Percentiles rank a stretch among this genome's conserved stretches.
phyloP scores from a whole-genome alignment of 2,113 vertebrate genomes.

The Psilopsiagon aurifrons region DNA sequence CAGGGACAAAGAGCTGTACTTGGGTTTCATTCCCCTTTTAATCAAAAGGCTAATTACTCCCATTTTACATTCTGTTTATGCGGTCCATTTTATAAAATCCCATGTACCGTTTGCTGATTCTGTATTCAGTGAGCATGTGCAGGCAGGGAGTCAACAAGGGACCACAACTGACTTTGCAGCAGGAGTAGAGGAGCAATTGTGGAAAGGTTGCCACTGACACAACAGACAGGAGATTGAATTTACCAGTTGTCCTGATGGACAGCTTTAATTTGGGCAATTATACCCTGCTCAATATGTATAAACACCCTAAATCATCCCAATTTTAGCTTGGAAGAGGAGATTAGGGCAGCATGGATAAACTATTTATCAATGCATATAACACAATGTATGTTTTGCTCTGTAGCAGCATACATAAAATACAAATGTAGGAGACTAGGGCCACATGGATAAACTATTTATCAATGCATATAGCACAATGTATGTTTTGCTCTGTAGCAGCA shows the following conservation, averaged over 20 bases:
- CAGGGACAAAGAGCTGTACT: background rate
- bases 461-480: background rate
- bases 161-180: constrained; percentile 52
- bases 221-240: constrained; percentile 18
- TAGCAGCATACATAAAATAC: background rate
- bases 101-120: background rate
- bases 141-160: constrained; percentile 52
- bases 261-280: constrained; percentile 50
- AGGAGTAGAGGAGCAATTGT: background rate
- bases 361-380: background rate
- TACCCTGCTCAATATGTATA: background rate
- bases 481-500: background rate
- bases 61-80: constrained; percentile 20
- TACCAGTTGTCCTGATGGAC: constrained; percentile 41
- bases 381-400: background rate
- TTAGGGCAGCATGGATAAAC: background rate
- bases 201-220: constrained; percentile 66
- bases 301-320: constrained; percentile 17
- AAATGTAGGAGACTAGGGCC: background rate
- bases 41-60: constrained; percentile 28
- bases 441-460: background rate
- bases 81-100: background rate
- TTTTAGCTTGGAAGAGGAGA: background rate
- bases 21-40: background rate
- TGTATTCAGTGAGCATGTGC: constrained; percentile 35